Evolutionary conservation across 2,888 invertebrate species (phyloP), one percentile per base, ranked within the genome.

Genomic region (Dicranocentrus wangi): DNA sequence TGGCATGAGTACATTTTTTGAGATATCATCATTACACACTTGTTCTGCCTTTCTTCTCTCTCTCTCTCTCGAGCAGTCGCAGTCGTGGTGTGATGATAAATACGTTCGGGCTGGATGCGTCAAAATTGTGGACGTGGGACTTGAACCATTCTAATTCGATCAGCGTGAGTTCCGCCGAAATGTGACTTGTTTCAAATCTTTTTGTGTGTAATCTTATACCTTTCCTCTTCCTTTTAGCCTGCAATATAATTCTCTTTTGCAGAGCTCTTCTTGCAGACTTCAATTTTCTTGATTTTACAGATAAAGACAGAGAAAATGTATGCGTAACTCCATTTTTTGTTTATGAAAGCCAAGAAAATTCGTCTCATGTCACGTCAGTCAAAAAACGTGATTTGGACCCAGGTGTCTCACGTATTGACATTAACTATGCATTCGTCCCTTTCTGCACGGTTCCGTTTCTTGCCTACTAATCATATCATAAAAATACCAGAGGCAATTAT

Each of bases 401-500:
- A 32, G 32, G 32, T 32, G 32, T 32, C 32, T 32, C 32, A 32
- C 10, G 10, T n/a, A 32, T 32, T 32, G 32, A 32, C 32, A 10
- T n/a, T n/a, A n/a, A n/a, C n/a, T n/a, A n/a, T n/a, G n/a, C n/a
- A n/a, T n/a, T n/a, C n/a, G n/a, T n/a, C n/a, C n/a, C n/a, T n/a
- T n/a, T n/a, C n/a, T n/a, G n/a, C n/a, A n/a, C n/a, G 42, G n/a
- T n/a, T n/a, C n/a, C 39, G 7, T 39, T 39, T 39, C 13, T 39
- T 39, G 39, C 39, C 7, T 39, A 27, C 10, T 60, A 60, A 28
- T 60, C 21, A 25, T 58, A 58, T 17, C 60, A 55, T 25, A 55
- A n/a, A 53, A 28, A 60, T 60, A 60, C 28, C 70, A 47, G 8
- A 23, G 5, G 61, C 61, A 72, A 72, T 72, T 63, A 63, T 51